Conservation (phyloP, 1,140 invertebrate genomes). For the Leptinotarsa defecta region DNA sequence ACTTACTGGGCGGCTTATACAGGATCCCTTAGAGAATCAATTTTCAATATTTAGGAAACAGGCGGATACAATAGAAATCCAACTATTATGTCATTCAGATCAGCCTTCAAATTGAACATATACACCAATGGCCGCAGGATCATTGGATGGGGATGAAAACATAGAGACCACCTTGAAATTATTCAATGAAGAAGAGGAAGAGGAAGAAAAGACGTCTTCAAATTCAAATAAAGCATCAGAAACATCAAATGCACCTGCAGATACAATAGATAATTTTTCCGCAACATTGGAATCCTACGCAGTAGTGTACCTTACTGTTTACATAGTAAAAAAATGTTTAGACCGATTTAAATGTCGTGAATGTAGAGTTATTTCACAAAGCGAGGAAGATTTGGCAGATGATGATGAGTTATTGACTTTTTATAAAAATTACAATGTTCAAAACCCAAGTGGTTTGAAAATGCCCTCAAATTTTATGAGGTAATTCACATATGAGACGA, state of each 20-base stretch:
- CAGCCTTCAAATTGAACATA: background rate
- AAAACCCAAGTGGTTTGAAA: too few species aligned
- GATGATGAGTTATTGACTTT: background rate
- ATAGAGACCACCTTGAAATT: background rate
- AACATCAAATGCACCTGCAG: too few species aligned
- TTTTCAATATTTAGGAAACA: conserved; percentile 23
- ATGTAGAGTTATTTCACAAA: background rate
- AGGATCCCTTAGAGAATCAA: conserved; percentile 33
- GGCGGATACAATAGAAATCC: conserved; percentile 32
- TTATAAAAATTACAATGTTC: too few species aligned
- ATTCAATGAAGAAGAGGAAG: too few species aligned
- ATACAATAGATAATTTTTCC: background rate
- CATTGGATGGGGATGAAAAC: background rate
- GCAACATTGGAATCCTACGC: conserved; percentile 9
- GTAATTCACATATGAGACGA: background rate
- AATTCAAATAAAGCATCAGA: too few species aligned
- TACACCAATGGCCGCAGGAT: conserved; percentile 11
- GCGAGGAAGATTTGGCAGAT: background rate
- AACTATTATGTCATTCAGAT: conserved; percentile 26
- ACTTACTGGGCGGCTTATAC: conserved; percentile 9
- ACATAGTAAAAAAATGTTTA: conserved; percentile 5
- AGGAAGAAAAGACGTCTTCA: too few species aligned
- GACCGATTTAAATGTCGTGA: too few species aligned
- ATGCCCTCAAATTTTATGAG: too few species aligned
- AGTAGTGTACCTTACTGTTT: too few species aligned